These are phyloP conservation scores for Threskiornis aethiopicus DNA, from an alignment of 2,797 vertebrate genomes.

Conservation along the genomic window DNA sequence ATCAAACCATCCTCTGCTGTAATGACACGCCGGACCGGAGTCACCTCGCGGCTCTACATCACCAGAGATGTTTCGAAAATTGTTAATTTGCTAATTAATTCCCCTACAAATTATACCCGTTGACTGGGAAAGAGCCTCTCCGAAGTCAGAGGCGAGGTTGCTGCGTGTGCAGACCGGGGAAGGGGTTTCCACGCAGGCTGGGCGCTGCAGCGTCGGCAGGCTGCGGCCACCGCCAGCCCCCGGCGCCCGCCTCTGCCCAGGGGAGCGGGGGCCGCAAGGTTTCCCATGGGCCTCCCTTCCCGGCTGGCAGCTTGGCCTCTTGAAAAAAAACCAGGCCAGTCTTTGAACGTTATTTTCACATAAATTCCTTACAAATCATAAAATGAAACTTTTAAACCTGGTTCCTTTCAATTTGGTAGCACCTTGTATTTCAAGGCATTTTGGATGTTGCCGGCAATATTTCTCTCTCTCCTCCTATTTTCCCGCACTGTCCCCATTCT, in stretches of 20 bases:
- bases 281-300: conserved; percentile 27
- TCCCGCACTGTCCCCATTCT: background rate
- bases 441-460: background rate
- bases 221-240: background rate
- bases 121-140: background rate
- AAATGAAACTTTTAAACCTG: background rate
- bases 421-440: background rate
- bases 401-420: background rate
- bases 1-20: background rate
- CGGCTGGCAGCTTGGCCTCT: conserved; percentile 21
- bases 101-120: too few relatives aligned
- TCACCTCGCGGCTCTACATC: accelerated
- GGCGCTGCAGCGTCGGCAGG: background rate
- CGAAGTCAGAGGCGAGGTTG: accelerated
- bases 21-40: background rate
- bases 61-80: background rate
- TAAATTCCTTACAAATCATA: background rate
- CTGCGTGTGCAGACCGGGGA: accelerated
- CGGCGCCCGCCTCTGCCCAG: accelerated
- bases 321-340: background rate
- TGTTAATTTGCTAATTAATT: background rate
- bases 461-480: background rate
- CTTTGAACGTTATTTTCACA: background rate
- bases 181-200: background rate
- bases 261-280: background rate